phyloP scores from a whole-genome alignment of 2,113 vertebrate genomes.

The Seriola aureovittata region DNA sequence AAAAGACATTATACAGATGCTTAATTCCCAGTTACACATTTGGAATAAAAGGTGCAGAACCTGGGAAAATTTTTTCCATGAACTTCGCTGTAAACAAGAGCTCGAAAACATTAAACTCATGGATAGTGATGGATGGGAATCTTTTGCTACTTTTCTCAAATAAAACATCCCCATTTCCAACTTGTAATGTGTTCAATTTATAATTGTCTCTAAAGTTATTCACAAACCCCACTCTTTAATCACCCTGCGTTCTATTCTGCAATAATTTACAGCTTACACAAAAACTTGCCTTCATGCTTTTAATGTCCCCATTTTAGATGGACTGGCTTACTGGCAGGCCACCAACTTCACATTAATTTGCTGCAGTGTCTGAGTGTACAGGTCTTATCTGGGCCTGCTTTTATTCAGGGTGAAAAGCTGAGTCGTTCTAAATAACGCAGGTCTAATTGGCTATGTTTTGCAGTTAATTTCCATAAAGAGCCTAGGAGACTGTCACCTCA shows the following conservation, averaged over 20 bases:
- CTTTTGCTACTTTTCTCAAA: slow-evolving; percentile 13
- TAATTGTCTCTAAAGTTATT: slow-evolving; percentile 46
- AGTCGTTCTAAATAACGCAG: slow-evolving; percentile 84
- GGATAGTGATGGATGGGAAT: slow-evolving; percentile 1
- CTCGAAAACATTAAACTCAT: slow-evolving; percentile 16
- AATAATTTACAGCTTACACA: slow-evolving; percentile 56
- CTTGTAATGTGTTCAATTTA: slow-evolving; percentile 35
- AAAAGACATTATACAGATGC: slow-evolving; percentile 82
- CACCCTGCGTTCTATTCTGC: slow-evolving; percentile 28
- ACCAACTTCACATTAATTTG: slow-evolving; percentile 82
- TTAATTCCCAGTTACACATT: slow-evolving; percentile 81
- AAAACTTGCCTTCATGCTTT: slow-evolving; percentile 58
- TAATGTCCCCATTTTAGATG: slow-evolving; percentile 67
- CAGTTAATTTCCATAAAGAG: slow-evolving; percentile 87
- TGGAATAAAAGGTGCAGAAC: slow-evolving; percentile 69
- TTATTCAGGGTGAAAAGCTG: slow-evolving; percentile 80
- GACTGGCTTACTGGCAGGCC: slow-evolving; percentile 73
- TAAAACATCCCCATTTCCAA: slow-evolving; percentile 23
- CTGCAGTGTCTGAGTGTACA: slow-evolving; percentile 61
- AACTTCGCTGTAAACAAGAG: slow-evolving; percentile 51
- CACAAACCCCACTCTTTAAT: slow-evolving; percentile 43
- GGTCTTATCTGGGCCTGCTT: slow-evolving; percentile 73
- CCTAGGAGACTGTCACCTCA: slow-evolving; percentile 81
- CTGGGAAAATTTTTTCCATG: slow-evolving; percentile 70
- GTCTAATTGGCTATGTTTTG: slow-evolving; percentile 87